Conservation (phyloP, 2,888 invertebrate species). For the Eupeodes luniger region DNA sequence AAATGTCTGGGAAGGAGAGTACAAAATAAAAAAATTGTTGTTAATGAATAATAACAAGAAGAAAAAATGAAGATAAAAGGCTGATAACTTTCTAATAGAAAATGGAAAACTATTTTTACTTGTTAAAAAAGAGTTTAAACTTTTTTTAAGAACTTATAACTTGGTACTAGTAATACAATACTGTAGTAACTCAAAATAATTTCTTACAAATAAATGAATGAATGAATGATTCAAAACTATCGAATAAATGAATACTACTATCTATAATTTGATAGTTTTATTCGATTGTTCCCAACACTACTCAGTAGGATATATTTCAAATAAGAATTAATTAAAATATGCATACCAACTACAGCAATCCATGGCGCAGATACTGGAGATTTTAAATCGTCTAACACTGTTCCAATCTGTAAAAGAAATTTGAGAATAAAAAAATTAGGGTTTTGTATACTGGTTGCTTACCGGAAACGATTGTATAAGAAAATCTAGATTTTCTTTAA, state of each 20-base stretch:
- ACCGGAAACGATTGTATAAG: slow-evolving; percentile 2
- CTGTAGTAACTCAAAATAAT: no score
- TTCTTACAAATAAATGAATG: no score
- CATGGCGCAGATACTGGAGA: slow-evolving; percentile 7
- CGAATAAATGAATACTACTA: slow-evolving; percentile 8
- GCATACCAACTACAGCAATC: slow-evolving; percentile 9
- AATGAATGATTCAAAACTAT: background rate
- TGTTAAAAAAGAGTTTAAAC: background rate
- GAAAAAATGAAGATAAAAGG: background rate
- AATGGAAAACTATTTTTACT: background rate
- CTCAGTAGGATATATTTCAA: background rate
- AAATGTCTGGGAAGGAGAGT: slow-evolving; percentile 12
- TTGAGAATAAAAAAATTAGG: slow-evolving; percentile 19
- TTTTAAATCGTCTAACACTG: background rate
- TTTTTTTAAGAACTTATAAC: no score
- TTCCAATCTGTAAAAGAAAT: slow-evolving; percentile 18
- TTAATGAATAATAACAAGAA: background rate
- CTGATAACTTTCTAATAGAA: background rate
- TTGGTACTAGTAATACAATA: no score
- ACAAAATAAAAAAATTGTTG: slow-evolving; percentile 10
- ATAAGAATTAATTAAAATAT: background rate
- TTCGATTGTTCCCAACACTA: background rate
- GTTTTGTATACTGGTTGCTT: slow-evolving; percentile 10
- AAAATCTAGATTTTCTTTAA: no score
- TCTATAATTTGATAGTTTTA: background rate